Base-by-base conservation (phyloP, 1,140 invertebrate genomes). In the Polypedilum vanderplanki region DNA sequence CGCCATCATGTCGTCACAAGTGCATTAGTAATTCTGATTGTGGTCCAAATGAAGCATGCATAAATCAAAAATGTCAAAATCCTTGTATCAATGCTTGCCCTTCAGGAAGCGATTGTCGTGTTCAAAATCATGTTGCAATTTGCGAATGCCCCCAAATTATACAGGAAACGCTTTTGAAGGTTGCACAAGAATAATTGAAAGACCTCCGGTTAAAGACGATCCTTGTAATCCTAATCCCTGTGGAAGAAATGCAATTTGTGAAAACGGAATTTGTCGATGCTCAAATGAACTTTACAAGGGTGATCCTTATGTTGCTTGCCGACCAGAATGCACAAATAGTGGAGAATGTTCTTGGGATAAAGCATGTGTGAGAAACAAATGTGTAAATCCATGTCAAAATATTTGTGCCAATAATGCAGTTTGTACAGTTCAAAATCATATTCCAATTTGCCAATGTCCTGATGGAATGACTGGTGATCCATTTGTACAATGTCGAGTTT, bases 281-380 rank as follows among this genome's bases (percentile, higher is more conserved):
- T 75, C 80, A n/a, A 67, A 18, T 20, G 65, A 70, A 18, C 8
- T 18, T 70, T 70, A 70, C 20, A 57, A n/a, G 0, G 65, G 65
- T 18, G 86, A 88, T 81, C 88, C 89, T 4, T 90, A 90, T 77
- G 80, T 82, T 75, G 88, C 86, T 18, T 95, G 93, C 81, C 83
- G 91, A 77, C 93, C 93, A 15, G 92, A 95, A 82, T 95, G 93
- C 81, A 89, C 92, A 0, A 87, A 92, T 78, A 95, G 93, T 80
- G 89, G 91, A 1, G 93, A 95, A 76, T 95, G 93, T 81, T 84
- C 90, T 3, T 85, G 88, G 65, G 85, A 87, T 67, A 91, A 88
- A 81, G 88, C 91, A 2, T 95, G 93, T 79, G 87, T 88, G 74
- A 88, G 88, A 77, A 89, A 89, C 77, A 90, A 89, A 80, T 93